phyloP scores from a whole-genome alignment of 2,797 vertebrate species.

The Cirrhinus molitorella region DNA sequence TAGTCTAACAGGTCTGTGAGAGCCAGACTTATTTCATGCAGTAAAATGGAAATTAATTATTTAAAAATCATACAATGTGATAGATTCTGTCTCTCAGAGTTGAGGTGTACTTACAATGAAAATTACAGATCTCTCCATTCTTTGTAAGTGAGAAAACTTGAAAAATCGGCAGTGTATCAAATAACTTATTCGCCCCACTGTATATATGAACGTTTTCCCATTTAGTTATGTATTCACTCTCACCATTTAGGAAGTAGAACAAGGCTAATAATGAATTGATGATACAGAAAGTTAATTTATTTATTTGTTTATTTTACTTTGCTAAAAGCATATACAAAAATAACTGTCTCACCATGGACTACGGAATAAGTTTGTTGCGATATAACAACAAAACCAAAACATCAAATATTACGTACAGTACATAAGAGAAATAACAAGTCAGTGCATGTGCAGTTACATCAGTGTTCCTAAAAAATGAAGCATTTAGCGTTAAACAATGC shows the following conservation, averaged over 20 bases:
- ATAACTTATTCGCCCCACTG: too few species aligned
- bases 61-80: too few species aligned
- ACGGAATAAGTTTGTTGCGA: conserved; percentile 24
- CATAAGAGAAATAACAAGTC: not conserved
- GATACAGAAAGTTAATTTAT: not conserved
- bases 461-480: not conserved
- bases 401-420: not conserved
- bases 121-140: too few species aligned
- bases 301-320: not conserved
- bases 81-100: too few species aligned
- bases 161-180: too few species aligned
- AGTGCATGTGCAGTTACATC: not conserved
- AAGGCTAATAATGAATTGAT: not conserved
- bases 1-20: too few species aligned
- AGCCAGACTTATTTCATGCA: too few species aligned
- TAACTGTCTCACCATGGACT: conserved; percentile 12
- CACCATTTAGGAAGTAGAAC: not conserved
- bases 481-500: not conserved
- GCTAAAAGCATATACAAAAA: conserved; percentile 8
- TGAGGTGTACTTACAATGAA: too few species aligned
- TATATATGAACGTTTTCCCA: not conserved
- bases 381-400: conserved; percentile 10
- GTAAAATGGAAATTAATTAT: too few species aligned
- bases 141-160: too few species aligned
- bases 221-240: not conserved